Base-by-base conservation (phyloP, 2,113 vertebrate genomes). In the Ptyas mucosa region DNA sequence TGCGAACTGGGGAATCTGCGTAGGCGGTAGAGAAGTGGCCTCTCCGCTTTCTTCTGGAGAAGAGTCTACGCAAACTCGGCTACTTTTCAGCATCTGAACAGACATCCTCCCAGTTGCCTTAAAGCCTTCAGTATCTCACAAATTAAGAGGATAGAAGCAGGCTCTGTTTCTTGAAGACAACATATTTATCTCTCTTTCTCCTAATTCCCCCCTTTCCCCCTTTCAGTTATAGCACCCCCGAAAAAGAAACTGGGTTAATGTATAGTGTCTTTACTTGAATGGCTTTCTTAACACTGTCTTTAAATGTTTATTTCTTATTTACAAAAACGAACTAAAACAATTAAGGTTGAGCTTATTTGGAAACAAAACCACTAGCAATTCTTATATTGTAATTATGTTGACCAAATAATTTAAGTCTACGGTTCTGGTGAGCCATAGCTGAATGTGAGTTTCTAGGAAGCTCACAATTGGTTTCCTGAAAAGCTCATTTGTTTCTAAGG, bases 11-110 rank as follows among this genome's bases (percentile, higher is more conserved):
- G 29, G 49, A 53, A 52, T 29, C 15, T 18, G 51, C 75, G n/a
- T 3, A 11, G 1, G 0, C 0, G 23, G 0, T 0, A 39, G 2
- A 1, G 0, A 0, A 0, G 1, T 0, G 0, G 0, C 0, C 9
- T 64, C 49, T 26, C 43, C 43, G 18, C 21, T 57, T 75, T 90
- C 89, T 10, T 0, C 0, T 3, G 0, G 0, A n/a, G 69, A 20
- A n/a, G 88, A 53, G 21, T 7, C 0, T 57, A 53, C 52, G 6
- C 49, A 75, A 34, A 12, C 81, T 26, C 24, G 46, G 34, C 75
- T 81, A 20, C 2, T 43, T 81, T 81, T 39, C 34, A 81, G 18
- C n/a, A 39, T 81, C 69, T 39, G 34, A 1, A 81, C 7, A 39
- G 34, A 39, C 18, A 8, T 39, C 34, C 15, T 24, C 39, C 0